These are phyloP conservation scores for Octodon degus DNA, from an alignment of 2,113 vertebrate genomes.

Conservation along the genomic window DNA sequence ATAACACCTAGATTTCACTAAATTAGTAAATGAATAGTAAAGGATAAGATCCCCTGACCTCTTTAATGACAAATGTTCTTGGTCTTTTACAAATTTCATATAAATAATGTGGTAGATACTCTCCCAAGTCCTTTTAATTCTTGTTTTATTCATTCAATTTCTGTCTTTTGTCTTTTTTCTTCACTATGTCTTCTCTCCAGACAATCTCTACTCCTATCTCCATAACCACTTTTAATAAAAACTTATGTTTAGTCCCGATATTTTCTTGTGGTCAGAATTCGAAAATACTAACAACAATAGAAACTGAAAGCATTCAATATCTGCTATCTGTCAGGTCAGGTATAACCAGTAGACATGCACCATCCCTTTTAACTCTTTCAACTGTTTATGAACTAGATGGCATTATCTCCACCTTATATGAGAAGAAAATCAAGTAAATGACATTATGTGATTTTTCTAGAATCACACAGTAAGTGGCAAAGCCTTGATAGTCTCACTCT, in stretches of 20 bases:
- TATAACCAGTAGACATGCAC: background rate
- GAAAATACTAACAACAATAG: background rate
- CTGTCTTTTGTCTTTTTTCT: conserved; percentile 3
- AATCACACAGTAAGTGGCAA: background rate
- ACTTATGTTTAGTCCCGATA: background rate
- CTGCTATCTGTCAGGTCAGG: background rate
- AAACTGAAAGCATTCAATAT: background rate
- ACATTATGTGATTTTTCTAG: background rate
- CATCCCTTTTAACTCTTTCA: background rate
- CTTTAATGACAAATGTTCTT: conserved; percentile 5
- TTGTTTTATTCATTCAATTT: background rate
- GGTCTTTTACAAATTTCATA: background rate
- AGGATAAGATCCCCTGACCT: background rate
- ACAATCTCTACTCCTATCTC: background rate
- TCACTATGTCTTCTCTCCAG: background rate
- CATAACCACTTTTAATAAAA: background rate
- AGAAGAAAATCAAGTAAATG: background rate
- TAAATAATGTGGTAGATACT: background rate
- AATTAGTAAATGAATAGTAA: background rate
- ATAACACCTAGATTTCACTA: background rate
- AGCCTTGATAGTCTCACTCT: background rate
- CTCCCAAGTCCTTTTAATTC: background rate
- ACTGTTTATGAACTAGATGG: background rate
- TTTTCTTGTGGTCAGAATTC: background rate
- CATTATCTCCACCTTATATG: background rate